phyloP scores from a whole-genome alignment of 1,140 invertebrate species.

The Zeugodacus cucurbitae region DNA sequence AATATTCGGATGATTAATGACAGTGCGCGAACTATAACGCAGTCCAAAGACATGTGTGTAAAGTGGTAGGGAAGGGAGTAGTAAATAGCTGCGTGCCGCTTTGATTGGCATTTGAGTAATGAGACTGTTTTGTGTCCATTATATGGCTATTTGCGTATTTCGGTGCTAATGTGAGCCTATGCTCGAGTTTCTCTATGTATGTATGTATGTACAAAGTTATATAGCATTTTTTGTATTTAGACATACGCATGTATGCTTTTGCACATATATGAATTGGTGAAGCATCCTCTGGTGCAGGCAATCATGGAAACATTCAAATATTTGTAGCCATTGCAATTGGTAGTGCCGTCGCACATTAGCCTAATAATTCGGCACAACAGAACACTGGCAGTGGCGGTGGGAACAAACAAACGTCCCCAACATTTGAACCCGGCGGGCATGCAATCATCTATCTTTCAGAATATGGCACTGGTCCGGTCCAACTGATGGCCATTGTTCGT shows the following conservation, averaged over 20 bases:
- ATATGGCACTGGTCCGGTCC: background rate
- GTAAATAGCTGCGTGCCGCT: background rate
- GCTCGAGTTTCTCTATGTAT: background rate
- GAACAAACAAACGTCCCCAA: background rate
- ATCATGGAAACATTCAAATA: background rate
- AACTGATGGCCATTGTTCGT: background rate
- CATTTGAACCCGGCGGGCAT: background rate
- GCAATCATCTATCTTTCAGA: background rate
- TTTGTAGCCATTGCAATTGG: background rate
- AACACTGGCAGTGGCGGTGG: background rate
- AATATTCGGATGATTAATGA: background rate
- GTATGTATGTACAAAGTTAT: background rate
- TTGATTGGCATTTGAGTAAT: conserved; percentile 18
- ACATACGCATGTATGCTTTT: background rate
- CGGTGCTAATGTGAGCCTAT: background rate
- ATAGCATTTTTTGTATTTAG: background rate
- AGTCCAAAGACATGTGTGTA: background rate
- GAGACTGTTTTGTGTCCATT: background rate
- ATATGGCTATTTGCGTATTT: conserved; percentile 13
- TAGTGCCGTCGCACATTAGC: background rate
- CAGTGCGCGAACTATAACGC: background rate
- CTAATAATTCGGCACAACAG: background rate
- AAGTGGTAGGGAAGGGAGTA: background rate
- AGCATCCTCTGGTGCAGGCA: background rate
- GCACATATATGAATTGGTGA: background rate